Conservation (phyloP, 2,113 vertebrate species). For the Phalacrocorax aristotelis region DNA sequence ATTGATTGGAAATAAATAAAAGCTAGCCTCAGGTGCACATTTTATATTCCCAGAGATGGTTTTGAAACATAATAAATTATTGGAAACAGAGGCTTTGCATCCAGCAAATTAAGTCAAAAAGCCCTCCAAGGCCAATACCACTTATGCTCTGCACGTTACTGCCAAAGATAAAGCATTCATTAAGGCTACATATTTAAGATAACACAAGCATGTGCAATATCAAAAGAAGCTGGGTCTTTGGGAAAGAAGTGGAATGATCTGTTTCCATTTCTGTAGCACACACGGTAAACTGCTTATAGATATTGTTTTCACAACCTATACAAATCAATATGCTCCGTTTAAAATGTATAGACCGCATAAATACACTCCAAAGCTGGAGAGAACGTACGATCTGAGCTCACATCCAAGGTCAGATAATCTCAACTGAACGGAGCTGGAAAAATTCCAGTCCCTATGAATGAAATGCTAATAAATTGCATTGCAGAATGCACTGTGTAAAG, state of each 20-base stretch:
- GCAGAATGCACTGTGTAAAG: not conserved
- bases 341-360: not conserved
- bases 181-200: conserved; percentile 38
- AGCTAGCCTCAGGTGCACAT: conserved; percentile 62
- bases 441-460: conserved; percentile 4
- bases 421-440: conserved; percentile 3
- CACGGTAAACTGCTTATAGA: not conserved
- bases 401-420: conserved; percentile 32
- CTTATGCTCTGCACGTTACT: conserved; percentile 63
- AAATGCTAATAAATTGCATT: conserved; percentile 30
- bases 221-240: not conserved
- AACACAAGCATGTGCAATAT: not conserved
- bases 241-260: not conserved
- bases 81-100: conserved; percentile 63
- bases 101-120: conserved; percentile 75
- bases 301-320: not conserved
- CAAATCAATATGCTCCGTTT: not conserved
- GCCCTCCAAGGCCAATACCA: conserved; percentile 72
- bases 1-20: conserved; percentile 58
- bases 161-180: conserved; percentile 67
- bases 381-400: not conserved
- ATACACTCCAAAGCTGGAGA: not conserved
- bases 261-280: not conserved
- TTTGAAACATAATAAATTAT: conserved; percentile 73
- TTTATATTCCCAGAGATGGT: conserved; percentile 55